Conservation (phyloP, 2,113 vertebrate species). For the Clinocottus analis region DNA sequence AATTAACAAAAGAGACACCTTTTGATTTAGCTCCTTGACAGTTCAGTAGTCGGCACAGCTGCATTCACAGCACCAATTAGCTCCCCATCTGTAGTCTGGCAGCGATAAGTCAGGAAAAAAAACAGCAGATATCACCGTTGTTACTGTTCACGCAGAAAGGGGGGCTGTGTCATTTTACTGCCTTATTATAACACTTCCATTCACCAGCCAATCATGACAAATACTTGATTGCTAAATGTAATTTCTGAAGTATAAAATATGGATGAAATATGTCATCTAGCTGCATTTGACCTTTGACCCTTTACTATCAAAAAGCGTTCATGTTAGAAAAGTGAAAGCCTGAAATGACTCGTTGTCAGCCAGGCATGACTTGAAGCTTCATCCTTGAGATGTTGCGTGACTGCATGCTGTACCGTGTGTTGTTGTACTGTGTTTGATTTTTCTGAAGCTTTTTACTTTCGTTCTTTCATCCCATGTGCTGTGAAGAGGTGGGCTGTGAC, state of each 20-base stretch:
- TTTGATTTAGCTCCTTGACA: conserved; percentile 77
- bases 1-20: conserved; percentile 83
- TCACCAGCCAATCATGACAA: neutral
- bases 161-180: conserved; percentile 27
- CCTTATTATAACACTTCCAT: conserved; percentile 12
- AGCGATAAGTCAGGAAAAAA: conserved; percentile 22
- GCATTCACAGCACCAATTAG: conserved; percentile 77
- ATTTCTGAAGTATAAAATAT: neutral
- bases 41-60: conserved; percentile 73
- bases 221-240: conserved; percentile 6
- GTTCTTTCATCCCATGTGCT: neutral
- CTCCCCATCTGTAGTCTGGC: conserved; percentile 78
- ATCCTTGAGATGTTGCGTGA: neutral
- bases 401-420: conserved; percentile 34
- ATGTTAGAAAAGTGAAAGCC: conserved; percentile 1
- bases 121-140: conserved; percentile 44
- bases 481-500: conserved; percentile 3
- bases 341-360: neutral
- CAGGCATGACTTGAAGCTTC: conserved; percentile 9
- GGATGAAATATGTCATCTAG: too few species aligned
- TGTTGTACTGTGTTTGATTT: conserved; percentile 7
- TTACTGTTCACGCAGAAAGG: conserved; percentile 49
- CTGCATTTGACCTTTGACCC: conserved; percentile 17
- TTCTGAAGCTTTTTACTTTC: neutral
- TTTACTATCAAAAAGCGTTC: neutral